Percentiles rank a stretch among this genome's conserved stretches.
phyloP scores from a whole-genome alignment of 2,888 invertebrate species.

The Sarcophaga variegata region DNA sequence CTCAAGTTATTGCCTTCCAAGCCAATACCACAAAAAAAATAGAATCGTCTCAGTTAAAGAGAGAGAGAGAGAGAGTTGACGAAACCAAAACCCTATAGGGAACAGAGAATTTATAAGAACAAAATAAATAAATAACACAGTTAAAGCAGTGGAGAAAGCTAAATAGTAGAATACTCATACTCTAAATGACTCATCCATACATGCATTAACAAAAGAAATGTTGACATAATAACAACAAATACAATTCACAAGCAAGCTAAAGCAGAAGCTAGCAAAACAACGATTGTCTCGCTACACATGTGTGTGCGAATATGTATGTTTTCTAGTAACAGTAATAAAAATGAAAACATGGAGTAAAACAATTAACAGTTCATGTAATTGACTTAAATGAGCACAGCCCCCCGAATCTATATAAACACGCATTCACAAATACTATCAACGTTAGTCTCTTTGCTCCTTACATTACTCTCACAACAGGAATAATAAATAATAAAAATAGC shows the following conservation, averaged over 20 bases:
- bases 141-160: background rate
- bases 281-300: background rate
- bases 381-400: constrained; percentile 79
- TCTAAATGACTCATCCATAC: background rate
- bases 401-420: constrained; percentile 66
- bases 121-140: background rate
- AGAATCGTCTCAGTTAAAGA: background rate
- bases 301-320: background rate
- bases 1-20: too few species aligned
- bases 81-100: background rate
- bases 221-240: constrained; percentile 1
- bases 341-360: constrained; percentile 72
- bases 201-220: background rate
- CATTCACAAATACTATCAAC: constrained; percentile 8
- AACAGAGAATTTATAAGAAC: background rate
- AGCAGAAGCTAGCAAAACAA: constrained; percentile 19
- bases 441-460: too few species aligned
- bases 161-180: background rate
- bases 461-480: background rate
- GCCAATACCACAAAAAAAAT: too few species aligned
- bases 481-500: background rate
- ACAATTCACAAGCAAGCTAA: background rate
- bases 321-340: background rate
- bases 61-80: background rate
- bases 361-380: constrained; percentile 80